These are phyloP conservation scores for Orestias chungarensis DNA, from an alignment of 2,797 vertebrate species.

Conservation along the genomic window DNA sequence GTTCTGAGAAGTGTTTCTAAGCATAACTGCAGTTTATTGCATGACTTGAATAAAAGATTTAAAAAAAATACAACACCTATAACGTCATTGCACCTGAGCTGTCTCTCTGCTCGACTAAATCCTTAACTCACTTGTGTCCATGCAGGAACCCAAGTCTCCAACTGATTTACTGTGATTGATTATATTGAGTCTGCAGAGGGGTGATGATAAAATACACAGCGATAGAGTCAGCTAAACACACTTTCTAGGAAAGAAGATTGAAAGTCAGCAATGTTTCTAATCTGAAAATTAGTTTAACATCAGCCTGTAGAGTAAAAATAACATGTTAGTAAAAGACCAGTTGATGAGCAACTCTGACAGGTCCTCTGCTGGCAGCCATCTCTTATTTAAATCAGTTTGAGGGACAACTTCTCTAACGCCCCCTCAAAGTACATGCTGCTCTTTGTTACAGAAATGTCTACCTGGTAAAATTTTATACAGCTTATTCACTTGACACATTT, in stretches of 20 bases:
- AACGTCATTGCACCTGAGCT: not conserved
- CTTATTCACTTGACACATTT: not conserved
- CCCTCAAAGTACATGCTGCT: not conserved
- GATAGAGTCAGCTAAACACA: not conserved
- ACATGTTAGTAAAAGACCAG: not conserved
- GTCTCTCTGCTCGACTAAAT: not conserved
- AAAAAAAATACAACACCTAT: not conserved
- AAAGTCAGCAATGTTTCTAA: not conserved
- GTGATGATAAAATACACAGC: not conserved
- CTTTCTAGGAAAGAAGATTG: not conserved
- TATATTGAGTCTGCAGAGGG: too few relatives aligned
- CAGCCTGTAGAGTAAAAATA: not conserved
- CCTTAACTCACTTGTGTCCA: not conserved
- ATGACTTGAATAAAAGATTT: not conserved
- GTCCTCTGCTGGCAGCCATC: not conserved
- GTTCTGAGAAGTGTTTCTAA: slow-evolving; percentile 15
- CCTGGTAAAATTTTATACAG: not conserved
- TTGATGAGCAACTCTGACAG: slow-evolving; percentile 4
- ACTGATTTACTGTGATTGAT: not conserved
- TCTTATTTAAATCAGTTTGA: not conserved
- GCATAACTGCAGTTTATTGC: not conserved
- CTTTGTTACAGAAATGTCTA: slow-evolving; percentile 4
- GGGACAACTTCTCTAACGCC: not conserved
- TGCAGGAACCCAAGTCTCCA: not conserved
- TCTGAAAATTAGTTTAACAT: not conserved